These are phyloP conservation scores for Mesoligia furuncula DNA, from an alignment of 2,888 invertebrate species.

Conservation along the genomic window DNA sequence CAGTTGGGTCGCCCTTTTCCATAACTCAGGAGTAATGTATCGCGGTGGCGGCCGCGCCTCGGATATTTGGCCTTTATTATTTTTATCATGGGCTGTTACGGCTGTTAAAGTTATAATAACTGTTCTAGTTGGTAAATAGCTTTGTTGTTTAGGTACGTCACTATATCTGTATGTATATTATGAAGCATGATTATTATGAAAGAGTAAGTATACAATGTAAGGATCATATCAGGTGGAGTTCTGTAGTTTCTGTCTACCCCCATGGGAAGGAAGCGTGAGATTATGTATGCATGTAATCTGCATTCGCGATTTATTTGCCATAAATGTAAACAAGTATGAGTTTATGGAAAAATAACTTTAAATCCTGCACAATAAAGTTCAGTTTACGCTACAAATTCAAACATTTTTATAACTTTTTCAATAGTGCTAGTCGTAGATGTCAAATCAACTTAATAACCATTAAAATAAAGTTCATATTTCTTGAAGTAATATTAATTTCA, in stretches of 20 bases:
- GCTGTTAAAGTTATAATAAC: slow-evolving; percentile 47
- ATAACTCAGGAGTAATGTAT: slow-evolving; percentile 70
- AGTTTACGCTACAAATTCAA: too few relatives aligned
- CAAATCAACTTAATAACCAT: too few relatives aligned
- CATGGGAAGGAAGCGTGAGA: not conserved
- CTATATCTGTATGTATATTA: not conserved
- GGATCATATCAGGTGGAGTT: not conserved
- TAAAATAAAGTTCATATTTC: too few relatives aligned
- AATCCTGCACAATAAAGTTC: too few relatives aligned
- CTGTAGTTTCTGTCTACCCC: not conserved
- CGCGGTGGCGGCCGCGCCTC: slow-evolving; percentile 50
- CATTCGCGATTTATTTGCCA: too few relatives aligned
- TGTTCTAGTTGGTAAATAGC: slow-evolving; percentile 40
- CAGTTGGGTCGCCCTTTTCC: slow-evolving; percentile 66
- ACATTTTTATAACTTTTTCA: too few relatives aligned
- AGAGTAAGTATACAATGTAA: not conserved
- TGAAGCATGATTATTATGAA: not conserved
- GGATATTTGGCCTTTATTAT: slow-evolving; percentile 65
- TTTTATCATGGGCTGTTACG: slow-evolving; percentile 60
- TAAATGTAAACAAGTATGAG: too few relatives aligned
- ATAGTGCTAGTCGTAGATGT: too few relatives aligned
- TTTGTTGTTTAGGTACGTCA: slow-evolving; percentile 10
- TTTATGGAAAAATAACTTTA: too few relatives aligned
- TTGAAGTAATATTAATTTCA: too few relatives aligned
- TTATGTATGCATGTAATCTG: not conserved